Evolutionary conservation across 53 echinoderm and acorn worm species (phyloP), one percentile per base, ranked within the genome.

Genomic region (Hippasteria phrygiana): DNA sequence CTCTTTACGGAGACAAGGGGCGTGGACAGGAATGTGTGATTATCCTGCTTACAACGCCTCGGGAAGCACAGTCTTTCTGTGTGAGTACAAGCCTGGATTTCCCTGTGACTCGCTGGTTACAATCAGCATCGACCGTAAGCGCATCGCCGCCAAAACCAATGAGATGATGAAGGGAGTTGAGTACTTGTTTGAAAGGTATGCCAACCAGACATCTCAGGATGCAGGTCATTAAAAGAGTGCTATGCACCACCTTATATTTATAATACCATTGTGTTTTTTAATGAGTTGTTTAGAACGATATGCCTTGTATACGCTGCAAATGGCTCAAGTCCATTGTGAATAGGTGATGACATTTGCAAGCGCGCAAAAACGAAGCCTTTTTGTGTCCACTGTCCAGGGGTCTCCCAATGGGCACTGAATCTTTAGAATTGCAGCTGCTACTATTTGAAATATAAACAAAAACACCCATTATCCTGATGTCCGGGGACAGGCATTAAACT

Each of bases 1-100:
- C 43, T 42, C 5, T 24, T 9, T 73, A 43, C 41, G 22, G 43
- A 41, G 24, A 5, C 41, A 14, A 17, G 73, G 73, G 43, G 26
- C 16, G 4, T 73, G 73, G 73, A 34, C 18, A 24, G 73, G 43
- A 40, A 73, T 18, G 43, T 73, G 73, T 40, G 73, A 73, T 14
- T 73, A 42, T 27, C 73, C 73, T 3, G 73, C 73, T 5, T 73
- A 42, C 26, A 20, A 34, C 42, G 41, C 73, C 17, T 2, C 42
- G 27, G 73, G 73, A 24, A 43, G 43, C 7, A 73, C 42, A 13
- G 32, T 42, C 42, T 43, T 73, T 6, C 43, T 73, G 0, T 50
- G 48, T 33, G 75, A 75, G 29, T n/a, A 50, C 12, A 47, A 75
- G 26, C 75, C 51, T 1, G 51, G 13, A 2, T 48, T 75, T 75